Evolutionary conservation across 2,888 invertebrate genomes (phyloP).

Genomic region (Helobdella robusta): DNA sequence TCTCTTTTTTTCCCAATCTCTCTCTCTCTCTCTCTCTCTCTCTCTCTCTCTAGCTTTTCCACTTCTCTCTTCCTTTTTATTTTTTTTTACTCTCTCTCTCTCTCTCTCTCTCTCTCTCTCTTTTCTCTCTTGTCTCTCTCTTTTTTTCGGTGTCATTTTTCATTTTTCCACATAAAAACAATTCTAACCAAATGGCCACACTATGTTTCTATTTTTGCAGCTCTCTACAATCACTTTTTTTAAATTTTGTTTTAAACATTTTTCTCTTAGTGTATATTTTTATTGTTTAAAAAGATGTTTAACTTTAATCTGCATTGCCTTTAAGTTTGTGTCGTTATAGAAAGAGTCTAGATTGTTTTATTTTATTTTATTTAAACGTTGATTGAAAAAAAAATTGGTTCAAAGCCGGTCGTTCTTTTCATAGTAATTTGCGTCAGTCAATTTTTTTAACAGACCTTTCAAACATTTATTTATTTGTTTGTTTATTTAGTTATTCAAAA

Average conservation of each 20-base stretch:
- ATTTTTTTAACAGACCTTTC: too few relatives aligned
- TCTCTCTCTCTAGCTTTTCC: not conserved
- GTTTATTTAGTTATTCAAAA: too few relatives aligned
- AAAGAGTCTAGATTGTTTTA: too few relatives aligned
- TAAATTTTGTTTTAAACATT: not conserved
- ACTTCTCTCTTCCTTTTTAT: not conserved
- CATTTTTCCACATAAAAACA: not conserved
- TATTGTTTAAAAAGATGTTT: not conserved
- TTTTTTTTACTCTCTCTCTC: not conserved
- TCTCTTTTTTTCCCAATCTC: not conserved
- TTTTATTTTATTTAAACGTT: too few relatives aligned
- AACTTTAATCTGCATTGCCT: not conserved
- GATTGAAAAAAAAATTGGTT: too few relatives aligned
- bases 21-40: too few relatives aligned
- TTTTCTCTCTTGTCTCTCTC: not conserved
- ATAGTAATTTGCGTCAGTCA: too few relatives aligned
- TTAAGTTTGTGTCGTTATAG: not conserved
- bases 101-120: not conserved
- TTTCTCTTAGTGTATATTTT: not conserved
- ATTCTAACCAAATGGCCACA: too few relatives aligned
- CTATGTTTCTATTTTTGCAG: not conserved
- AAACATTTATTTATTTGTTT: too few relatives aligned
- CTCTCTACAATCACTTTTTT: not conserved
- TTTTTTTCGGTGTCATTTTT: not conserved
- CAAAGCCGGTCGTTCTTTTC: too few relatives aligned